A percentile compares a stretch with the other conserved stretches of the same genome.
Conservation (phyloP, 2,113 vertebrate species). For the Paralichthys olivaceus region DNA sequence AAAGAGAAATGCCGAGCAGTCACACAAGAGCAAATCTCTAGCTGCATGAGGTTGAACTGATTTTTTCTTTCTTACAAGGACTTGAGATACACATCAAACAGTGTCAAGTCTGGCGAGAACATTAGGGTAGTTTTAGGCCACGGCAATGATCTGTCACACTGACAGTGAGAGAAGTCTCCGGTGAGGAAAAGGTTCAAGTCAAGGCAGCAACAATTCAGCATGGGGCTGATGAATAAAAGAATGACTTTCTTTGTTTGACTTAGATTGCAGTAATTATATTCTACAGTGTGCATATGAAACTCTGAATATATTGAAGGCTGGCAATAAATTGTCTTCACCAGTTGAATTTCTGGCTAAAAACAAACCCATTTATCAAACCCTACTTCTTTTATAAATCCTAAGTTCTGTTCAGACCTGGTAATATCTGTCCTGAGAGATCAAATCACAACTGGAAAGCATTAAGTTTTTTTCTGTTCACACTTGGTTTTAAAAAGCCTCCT, state of each 20-base stretch:
- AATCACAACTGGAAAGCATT: too few species aligned
- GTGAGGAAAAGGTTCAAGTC: neutral
- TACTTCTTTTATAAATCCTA: too few species aligned
- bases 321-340: neutral
- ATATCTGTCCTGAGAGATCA: too few species aligned
- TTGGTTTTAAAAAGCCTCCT: too few species aligned
- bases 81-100: constrained; percentile 11
- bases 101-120: constrained; percentile 14
- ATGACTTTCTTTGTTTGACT: too few species aligned
- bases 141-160: neutral
- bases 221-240: neutral
- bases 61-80: neutral
- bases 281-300: neutral
- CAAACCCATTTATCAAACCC: neutral
- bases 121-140: neutral
- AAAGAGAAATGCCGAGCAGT: constrained; percentile 30
- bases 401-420: too few species aligned
- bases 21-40: constrained; percentile 3
- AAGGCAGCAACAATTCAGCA: neutral
- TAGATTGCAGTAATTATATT: neutral
- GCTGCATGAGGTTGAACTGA: neutral
- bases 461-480: too few species aligned
- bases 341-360: neutral
- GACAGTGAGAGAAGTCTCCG: neutral
- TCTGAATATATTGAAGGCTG: neutral